Evolutionary conservation across 2,888 invertebrate species (phyloP).

Genomic region (Cancer borealis): DNA sequence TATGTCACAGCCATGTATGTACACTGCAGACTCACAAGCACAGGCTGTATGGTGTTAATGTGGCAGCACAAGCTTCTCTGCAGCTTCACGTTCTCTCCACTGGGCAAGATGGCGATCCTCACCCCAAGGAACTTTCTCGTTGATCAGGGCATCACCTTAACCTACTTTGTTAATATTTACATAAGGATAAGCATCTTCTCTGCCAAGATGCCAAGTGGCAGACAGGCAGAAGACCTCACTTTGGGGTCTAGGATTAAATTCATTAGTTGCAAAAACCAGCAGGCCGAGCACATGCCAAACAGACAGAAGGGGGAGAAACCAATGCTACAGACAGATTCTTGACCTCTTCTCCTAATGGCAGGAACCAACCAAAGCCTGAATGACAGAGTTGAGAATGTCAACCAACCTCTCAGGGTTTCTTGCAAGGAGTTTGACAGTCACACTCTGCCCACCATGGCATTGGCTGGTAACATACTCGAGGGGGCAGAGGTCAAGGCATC

Average conservation of each 20-base stretch:
- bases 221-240: not conserved
- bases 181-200: not conserved
- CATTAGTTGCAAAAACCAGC: conserved; percentile 62
- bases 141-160: not conserved
- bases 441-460: not conserved
- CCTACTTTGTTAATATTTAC: conserved; percentile 25
- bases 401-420: not conserved
- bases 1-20: not conserved
- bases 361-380: not conserved
- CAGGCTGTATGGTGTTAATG: conserved; percentile 33
- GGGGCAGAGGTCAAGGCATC: not conserved
- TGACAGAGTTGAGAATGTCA: not conserved
- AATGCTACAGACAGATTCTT: not conserved
- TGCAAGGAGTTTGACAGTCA: not conserved
- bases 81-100: not conserved
- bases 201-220: not conserved
- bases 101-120: conserved; percentile 24
- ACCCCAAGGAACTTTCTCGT: not conserved
- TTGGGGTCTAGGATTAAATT: not conserved
- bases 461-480: not conserved
- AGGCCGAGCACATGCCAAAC: conserved; percentile 68
- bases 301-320: not conserved
- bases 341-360: not conserved
- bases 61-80: conserved; percentile 38
- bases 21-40: conserved; percentile 13